phyloP scores from a whole-genome alignment of 1,140 invertebrate species.

The Hirudo medicinalis region DNA sequence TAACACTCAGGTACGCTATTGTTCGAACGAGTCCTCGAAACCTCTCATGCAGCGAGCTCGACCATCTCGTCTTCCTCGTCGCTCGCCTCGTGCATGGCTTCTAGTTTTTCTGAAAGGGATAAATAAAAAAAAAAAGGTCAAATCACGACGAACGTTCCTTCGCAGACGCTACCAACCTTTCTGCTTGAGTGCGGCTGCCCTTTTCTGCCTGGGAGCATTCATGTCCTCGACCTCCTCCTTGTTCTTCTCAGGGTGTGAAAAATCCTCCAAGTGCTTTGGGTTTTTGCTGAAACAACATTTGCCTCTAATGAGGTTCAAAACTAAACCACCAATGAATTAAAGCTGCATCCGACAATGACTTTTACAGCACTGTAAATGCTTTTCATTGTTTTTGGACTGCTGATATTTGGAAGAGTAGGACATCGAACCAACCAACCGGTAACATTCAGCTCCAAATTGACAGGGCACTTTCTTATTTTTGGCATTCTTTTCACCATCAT shows the following conservation, averaged over 20 bases:
- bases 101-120: slow-evolving; percentile 1
- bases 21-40: neutral
- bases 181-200: slow-evolving; percentile 15
- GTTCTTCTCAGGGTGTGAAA: slow-evolving; percentile 11
- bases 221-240: neutral
- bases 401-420: too few species aligned
- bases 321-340: neutral
- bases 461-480: slow-evolving; percentile 14
- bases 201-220: neutral
- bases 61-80: neutral
- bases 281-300: slow-evolving; percentile 11
- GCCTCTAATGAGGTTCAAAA: neutral
- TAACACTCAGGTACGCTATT: neutral
- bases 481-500: neutral
- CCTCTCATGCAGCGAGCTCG: neutral
- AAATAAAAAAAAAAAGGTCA: neutral
- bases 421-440: neutral
- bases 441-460: slow-evolving; percentile 9
- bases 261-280: slow-evolving; percentile 18
- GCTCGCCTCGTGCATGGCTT: neutral
- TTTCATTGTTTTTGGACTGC: too few species aligned
- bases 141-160: neutral
- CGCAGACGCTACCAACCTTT: neutral
- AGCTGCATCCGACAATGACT: neutral
- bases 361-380: neutral